Evolutionary conservation across 2,797 vertebrate species (phyloP).

Genomic region (Gastrophryne carolinensis): DNA sequence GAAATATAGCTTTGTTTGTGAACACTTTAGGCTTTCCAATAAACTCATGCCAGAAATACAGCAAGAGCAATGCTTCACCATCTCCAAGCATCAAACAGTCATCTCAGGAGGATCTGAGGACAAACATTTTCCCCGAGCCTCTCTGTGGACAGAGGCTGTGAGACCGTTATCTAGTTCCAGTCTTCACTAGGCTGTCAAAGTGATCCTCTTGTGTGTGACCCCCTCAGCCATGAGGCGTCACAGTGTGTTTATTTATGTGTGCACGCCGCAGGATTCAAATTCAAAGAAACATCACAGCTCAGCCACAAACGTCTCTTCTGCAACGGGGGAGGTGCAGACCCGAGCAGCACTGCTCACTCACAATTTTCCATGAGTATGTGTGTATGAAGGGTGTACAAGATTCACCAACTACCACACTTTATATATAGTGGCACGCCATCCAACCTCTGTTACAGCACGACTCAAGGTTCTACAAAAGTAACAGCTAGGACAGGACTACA

Average conservation of each 20-base stretch:
- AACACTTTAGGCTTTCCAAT: no score
- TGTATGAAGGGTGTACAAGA: not conserved
- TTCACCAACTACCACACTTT: not conserved
- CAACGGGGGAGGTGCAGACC: slow-evolving; percentile 30
- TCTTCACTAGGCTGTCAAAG: no score
- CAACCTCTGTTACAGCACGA: no score
- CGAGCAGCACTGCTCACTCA: not conserved
- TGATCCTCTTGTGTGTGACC: no score
- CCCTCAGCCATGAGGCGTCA: not conserved
- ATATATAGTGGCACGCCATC: no score
- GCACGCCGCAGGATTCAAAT: not conserved
- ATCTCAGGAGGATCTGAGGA: not conserved
- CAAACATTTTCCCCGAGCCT: not conserved
- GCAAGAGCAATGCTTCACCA: no score
- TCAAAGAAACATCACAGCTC: slow-evolving; percentile 6
- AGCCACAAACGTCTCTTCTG: slow-evolving; percentile 22
- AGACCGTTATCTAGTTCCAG: no score
- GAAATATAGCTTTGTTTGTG: no score
- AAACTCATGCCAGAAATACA: no score
- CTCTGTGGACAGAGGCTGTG: not conserved
- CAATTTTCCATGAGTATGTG: not conserved
- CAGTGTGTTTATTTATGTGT: not conserved
- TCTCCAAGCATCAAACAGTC: no score
- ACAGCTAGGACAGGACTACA: no score
- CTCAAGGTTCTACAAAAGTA: no score